These are phyloP conservation scores for Escarpia spicata DNA, from an alignment of 2,888 invertebrate species.

Conservation along the genomic window DNA sequence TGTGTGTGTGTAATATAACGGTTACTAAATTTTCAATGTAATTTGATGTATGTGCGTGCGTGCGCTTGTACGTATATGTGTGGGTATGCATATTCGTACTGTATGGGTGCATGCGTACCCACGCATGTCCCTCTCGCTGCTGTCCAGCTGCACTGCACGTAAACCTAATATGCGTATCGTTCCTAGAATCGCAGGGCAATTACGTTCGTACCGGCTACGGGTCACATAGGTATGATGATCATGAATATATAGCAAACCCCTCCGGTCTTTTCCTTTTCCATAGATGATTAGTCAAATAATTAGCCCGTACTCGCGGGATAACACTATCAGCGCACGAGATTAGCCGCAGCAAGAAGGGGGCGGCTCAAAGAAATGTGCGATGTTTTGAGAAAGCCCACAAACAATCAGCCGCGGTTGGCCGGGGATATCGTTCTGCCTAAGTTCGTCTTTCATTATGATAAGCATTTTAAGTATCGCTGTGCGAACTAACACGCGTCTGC, in stretches of 20 bases:
- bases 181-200: not conserved
- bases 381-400: not conserved
- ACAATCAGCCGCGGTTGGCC: not conserved
- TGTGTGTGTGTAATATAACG: too few species aligned
- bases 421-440: not conserved
- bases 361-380: not conserved
- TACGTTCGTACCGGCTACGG: not conserved
- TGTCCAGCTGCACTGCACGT: not conserved
- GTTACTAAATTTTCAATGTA: not conserved
- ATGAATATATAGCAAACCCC: not conserved
- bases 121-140: not conserved
- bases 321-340: not conserved
- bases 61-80: not conserved
- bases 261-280: not conserved
- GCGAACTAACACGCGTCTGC: not conserved
- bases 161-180: not conserved
- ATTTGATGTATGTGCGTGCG: not conserved
- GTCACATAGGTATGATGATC: not conserved
- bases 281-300: not conserved
- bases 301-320: not conserved
- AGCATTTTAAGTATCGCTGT: not conserved
- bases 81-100: not conserved
- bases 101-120: not conserved
- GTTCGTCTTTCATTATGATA: not conserved
- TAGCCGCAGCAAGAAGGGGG: not conserved